A percentile compares a stretch with the other conserved stretches of the same genome.
Evolutionary conservation across 2,113 vertebrate species (phyloP).

Genomic region (Stercorarius parasiticus): DNA sequence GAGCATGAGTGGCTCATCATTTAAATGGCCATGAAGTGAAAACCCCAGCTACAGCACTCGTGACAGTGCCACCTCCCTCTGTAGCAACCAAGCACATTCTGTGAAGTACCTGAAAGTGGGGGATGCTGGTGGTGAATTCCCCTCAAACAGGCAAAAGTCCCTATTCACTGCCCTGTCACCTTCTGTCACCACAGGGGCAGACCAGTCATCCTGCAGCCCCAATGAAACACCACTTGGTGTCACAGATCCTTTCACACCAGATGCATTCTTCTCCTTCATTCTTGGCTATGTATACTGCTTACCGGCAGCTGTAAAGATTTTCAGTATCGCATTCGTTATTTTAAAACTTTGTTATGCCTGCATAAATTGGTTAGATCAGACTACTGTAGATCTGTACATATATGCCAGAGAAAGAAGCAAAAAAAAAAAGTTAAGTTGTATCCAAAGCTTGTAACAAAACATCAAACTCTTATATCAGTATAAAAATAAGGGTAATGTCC

Average conservation of each 20-base stretch:
- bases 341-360: neutral
- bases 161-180: neutral
- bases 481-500: neutral
- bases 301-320: neutral
- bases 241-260: neutral
- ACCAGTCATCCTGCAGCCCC: neutral
- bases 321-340: neutral
- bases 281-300: neutral
- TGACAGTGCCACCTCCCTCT: neutral
- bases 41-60: neutral
- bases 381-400: neutral
- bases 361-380: neutral
- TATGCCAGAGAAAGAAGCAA: neutral
- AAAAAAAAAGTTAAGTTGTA: neutral
- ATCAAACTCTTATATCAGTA: neutral
- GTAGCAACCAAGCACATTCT: neutral
- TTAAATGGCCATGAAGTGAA: neutral
- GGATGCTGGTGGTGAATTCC: neutral
- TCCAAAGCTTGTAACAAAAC: neutral
- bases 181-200: neutral
- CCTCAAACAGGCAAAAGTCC: neutral
- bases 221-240: neutral
- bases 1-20: neutral
- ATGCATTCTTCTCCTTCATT: neutral
- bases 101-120: neutral